Conservation (phyloP, 1,140 invertebrate species). For the Harpegnathos saltator region DNA sequence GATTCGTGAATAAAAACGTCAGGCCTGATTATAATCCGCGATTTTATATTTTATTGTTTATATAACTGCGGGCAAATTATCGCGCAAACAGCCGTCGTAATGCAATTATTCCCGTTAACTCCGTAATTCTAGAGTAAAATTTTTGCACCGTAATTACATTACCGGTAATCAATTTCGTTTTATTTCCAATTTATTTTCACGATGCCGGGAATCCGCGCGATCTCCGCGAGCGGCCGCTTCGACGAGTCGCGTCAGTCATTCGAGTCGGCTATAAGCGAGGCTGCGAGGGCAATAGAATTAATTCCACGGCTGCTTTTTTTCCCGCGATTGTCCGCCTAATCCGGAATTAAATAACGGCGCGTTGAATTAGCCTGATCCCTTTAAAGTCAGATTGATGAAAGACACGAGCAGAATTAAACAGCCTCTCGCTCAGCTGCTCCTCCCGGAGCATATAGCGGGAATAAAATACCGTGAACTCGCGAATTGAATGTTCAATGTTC, state of each 20-base stretch:
- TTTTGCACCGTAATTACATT: conserved; percentile 6
- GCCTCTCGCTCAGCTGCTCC: conserved; percentile 50
- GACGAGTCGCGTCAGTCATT: background rate
- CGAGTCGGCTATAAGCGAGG: background rate
- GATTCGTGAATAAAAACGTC: background rate
- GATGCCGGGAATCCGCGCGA: conserved; percentile 18
- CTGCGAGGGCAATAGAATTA: conserved; percentile 33
- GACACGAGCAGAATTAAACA: conserved; percentile 61
- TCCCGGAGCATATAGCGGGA: conserved; percentile 43
- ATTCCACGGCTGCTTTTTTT: conserved; percentile 39
- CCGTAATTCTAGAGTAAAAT: background rate
- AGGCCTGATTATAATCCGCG: background rate
- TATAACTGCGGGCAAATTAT: conserved; percentile 9
- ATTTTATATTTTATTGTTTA: conserved; percentile 6
- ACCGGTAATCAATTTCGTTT: conserved; percentile 20
- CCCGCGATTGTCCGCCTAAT: conserved; percentile 48
- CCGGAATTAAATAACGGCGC: conserved; percentile 58
- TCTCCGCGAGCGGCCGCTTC: background rate
- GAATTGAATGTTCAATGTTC: conserved; percentile 59
- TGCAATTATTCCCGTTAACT: conserved; percentile 5
- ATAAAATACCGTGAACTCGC: conserved; percentile 51
- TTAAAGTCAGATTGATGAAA: conserved; percentile 62
- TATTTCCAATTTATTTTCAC: conserved; percentile 4
- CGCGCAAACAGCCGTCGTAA: background rate
- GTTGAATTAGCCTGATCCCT: conserved; percentile 59